Percentiles rank a stretch among this genome's conserved stretches.
These are phyloP conservation scores for Onthophagus sagittarius DNA, from an alignment of 2,888 invertebrate genomes.

Conservation along the genomic window DNA sequence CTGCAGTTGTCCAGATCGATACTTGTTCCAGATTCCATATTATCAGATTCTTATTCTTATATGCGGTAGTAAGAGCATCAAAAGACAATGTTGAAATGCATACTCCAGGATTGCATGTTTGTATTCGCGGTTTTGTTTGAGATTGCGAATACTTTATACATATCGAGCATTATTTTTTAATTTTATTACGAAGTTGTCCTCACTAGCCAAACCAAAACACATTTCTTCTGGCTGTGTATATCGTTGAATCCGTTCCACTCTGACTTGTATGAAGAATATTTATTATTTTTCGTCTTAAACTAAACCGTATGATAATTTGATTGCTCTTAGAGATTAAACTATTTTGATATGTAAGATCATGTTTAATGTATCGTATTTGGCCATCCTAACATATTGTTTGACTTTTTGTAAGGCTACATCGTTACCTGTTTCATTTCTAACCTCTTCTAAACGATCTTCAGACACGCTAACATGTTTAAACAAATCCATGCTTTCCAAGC, in stretches of 20 bases:
- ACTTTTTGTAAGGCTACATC: background rate
- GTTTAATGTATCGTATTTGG: background rate
- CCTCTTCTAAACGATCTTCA: background rate
- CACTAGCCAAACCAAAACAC: slow-evolving; percentile 19
- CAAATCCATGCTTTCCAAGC: background rate
- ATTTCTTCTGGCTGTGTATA: slow-evolving; percentile 16
- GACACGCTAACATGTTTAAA: background rate
- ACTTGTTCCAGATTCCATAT: too few relatives aligned
- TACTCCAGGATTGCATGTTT: too few relatives aligned
- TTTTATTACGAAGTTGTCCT: slow-evolving; percentile 14
- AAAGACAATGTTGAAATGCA: too few relatives aligned
- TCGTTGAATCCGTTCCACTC: slow-evolving; percentile 5
- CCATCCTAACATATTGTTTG: background rate
- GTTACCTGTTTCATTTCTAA: background rate
- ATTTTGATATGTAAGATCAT: background rate
- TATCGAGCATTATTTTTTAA: too few relatives aligned
- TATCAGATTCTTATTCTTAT: too few relatives aligned
- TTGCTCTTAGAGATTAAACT: background rate
- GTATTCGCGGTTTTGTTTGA: too few relatives aligned
- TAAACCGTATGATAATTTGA: background rate
- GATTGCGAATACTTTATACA: too few relatives aligned
- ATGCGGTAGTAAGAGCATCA: too few relatives aligned
- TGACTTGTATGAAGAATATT: slow-evolving; percentile 1
- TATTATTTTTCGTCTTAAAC: background rate
- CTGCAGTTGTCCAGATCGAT: too few relatives aligned